Percentiles rank a stretch among this genome's conserved stretches.
Conservation (phyloP, 2,888 invertebrate species). For the Rhabditophanes sp. region DNA sequence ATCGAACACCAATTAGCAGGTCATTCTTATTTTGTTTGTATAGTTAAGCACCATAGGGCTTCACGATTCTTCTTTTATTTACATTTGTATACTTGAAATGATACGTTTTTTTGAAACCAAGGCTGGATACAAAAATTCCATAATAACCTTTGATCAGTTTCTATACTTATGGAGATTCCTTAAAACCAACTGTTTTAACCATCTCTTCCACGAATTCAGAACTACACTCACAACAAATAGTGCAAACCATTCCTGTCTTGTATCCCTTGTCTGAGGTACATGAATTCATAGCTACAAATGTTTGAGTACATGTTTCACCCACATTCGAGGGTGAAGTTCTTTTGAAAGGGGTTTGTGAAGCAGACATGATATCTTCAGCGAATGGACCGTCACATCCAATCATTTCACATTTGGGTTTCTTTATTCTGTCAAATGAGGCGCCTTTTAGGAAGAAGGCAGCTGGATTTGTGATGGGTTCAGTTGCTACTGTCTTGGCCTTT, state of each 20-base stretch:
- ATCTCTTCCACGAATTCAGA: conserved; percentile 23
- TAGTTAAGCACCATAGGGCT: no score
- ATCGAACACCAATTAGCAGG: no score
- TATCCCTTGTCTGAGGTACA: conserved; percentile 24
- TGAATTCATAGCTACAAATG: conserved; percentile 31
- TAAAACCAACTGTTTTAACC: conserved; percentile 27
- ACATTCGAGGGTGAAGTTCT: conserved; percentile 3
- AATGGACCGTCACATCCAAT: conserved; percentile 34
- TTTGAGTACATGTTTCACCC: conserved; percentile 22
- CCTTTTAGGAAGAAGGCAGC: conserved; percentile 30
- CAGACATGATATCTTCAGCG: conserved; percentile 28
- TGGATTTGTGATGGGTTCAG: conserved; percentile 26
- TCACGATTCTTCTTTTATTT: not conserved
- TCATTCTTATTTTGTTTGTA: no score
- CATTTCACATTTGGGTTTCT: conserved; percentile 26
- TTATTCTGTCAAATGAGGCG: conserved; percentile 24
- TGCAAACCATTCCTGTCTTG: conserved; percentile 37
- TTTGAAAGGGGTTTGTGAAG: conserved; percentile 9
- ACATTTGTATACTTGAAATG: not conserved
- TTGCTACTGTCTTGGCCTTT: conserved; percentile 3
- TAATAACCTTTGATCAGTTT: not conserved
- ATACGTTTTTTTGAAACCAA: conserved; percentile 2
- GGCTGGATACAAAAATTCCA: no score
- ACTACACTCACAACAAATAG: conserved; percentile 34
- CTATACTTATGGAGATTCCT: conserved; percentile 6